phyloP scores from a whole-genome alignment of 2,113 vertebrate species.

The Actenoides hombroni region DNA sequence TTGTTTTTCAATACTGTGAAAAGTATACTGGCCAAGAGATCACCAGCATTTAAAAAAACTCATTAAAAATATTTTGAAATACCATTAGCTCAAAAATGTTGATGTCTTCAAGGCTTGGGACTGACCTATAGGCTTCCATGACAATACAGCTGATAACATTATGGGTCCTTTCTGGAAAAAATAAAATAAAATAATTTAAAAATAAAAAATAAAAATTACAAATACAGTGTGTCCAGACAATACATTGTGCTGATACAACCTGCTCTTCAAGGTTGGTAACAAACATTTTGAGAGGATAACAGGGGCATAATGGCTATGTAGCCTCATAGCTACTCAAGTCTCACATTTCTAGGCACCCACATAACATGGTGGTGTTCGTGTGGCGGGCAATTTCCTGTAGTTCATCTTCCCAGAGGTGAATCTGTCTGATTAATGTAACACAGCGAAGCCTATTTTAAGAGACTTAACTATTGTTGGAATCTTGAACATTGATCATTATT shows the following conservation, averaged over 20 bases:
- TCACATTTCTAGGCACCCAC: neutral
- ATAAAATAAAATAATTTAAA: neutral
- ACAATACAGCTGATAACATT: neutral
- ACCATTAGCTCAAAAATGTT: neutral
- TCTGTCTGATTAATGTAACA: neutral
- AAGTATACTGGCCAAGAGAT: neutral
- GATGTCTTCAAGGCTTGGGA: neutral
- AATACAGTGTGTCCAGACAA: neutral
- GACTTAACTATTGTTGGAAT: neutral
- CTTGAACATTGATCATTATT: neutral
- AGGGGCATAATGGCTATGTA: neutral
- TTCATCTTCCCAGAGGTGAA: neutral
- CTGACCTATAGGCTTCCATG: neutral
- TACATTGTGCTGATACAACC: neutral
- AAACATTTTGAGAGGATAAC: neutral
- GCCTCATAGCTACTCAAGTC: neutral
- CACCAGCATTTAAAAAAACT: neutral
- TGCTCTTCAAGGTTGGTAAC: neutral
- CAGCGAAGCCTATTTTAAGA: neutral
- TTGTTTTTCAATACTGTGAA: neutral
- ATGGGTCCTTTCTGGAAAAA: neutral
- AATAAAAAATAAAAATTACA: neutral
- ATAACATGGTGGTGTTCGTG: neutral
- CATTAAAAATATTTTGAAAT: neutral
- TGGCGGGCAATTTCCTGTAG: neutral